Conservation (phyloP, 2,888 invertebrate genomes). For the Melanostoma scalare region DNA sequence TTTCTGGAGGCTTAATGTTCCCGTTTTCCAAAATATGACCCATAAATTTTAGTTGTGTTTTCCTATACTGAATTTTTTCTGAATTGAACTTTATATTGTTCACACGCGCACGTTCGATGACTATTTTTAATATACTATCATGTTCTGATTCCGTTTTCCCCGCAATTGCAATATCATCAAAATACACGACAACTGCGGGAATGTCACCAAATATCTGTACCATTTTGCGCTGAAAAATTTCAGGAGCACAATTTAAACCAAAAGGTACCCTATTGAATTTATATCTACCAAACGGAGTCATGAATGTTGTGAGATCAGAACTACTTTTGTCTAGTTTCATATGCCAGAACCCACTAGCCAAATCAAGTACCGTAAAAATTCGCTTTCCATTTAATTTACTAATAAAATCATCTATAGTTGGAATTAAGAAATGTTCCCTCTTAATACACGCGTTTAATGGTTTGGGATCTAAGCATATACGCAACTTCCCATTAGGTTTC, state of each 20-base stretch:
- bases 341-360: constrained; percentile 63
- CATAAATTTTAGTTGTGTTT: too few relatives aligned
- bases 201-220: constrained; percentile 77
- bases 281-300: constrained; percentile 37
- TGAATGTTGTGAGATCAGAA: constrained; percentile 74
- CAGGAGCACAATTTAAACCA: constrained; percentile 76
- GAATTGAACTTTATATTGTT: too few relatives aligned
- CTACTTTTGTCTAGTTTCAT: constrained; percentile 71
- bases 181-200: constrained; percentile 76
- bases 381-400: too few relatives aligned
- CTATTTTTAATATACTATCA: too few relatives aligned
- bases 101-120: too few relatives aligned
- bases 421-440: too few relatives aligned
- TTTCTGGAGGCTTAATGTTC: constrained; percentile 36
- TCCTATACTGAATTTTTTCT: too few relatives aligned
- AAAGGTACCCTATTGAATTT: constrained; percentile 74
- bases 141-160: constrained; percentile 25
- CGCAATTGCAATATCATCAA: constrained; percentile 77
- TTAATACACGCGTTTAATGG: too few relatives aligned
- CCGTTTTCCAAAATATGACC: too few relatives aligned
- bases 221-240: constrained; percentile 77
- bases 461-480: constrained; percentile 74
- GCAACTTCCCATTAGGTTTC: constrained; percentile 69
- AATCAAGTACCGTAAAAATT: too few relatives aligned
- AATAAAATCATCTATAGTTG: too few relatives aligned